A percentile compares a stretch with the other conserved stretches of the same genome.
phyloP scores from a whole-genome alignment of 2,888 invertebrate species.

The Andrena camellia region DNA sequence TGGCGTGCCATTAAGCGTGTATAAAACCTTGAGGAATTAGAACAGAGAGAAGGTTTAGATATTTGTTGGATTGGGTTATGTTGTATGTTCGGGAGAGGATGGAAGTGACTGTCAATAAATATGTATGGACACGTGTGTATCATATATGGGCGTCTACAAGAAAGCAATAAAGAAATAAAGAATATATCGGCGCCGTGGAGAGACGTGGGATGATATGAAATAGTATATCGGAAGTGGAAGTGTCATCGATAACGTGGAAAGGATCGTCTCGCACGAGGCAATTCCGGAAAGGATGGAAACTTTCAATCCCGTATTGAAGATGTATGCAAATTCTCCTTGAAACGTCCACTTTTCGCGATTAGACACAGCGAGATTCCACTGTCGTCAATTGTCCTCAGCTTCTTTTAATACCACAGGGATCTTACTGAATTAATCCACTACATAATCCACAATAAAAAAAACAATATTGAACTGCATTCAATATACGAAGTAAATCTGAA shows the following conservation, averaged over 20 bases:
- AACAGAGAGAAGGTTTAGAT: no score
- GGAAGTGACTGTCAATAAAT: not conserved
- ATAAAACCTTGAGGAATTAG: no score
- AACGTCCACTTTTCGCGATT: not conserved
- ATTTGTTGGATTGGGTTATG: not conserved
- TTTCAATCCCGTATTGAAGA: not conserved
- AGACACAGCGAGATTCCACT: not conserved
- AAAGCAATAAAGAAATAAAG: conserved; percentile 20
- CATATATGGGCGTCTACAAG: not conserved
- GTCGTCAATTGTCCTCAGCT: not conserved
- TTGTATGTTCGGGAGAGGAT: not conserved
- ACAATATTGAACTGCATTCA: no score
- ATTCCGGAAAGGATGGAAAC: conserved; percentile 5
- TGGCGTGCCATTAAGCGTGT: no score
- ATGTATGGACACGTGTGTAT: not conserved
- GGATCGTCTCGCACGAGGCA: not conserved
- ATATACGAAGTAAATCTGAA: no score
- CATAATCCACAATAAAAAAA: no score
- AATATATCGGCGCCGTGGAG: not conserved
- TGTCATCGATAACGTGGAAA: conserved; percentile 29
- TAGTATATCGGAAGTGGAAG: conserved; percentile 20
- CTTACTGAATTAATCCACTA: no score
- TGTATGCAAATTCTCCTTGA: not conserved
- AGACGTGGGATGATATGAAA: conserved; percentile 2
- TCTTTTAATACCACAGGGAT: no score